Conservation (phyloP, 1,140 invertebrate genomes). For the Cyclargus thomasi region DNA sequence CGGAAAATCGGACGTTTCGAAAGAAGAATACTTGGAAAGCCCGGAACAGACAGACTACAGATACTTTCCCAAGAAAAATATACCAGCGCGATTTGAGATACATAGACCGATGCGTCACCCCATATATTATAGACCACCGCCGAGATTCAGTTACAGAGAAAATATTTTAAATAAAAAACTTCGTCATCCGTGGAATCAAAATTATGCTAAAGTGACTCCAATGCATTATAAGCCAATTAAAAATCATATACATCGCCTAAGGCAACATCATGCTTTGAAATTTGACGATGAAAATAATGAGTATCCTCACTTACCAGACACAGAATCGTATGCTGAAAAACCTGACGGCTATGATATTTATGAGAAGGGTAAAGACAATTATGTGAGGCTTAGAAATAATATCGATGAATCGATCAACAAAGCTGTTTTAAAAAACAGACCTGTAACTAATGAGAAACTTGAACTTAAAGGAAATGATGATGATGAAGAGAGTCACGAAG, state of each 20-base stretch:
- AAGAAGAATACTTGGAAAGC: conserved; percentile 52
- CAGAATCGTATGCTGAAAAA: conserved; percentile 41
- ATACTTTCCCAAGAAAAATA: conserved; percentile 56
- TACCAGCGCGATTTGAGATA: conserved; percentile 53
- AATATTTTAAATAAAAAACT: conserved; percentile 55
- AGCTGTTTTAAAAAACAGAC: conserved; percentile 46
- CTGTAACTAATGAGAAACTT: conserved; percentile 36
- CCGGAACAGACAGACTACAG: conserved; percentile 49
- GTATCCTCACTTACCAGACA: conserved; percentile 54
- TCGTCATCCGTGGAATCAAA: conserved; percentile 62
- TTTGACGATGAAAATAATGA: conserved; percentile 65
- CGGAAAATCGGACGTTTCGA: conserved; percentile 43
- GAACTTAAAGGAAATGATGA: conserved; percentile 46
- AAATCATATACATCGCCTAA: conserved; percentile 54
- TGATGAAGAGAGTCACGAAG: conserved; percentile 25
- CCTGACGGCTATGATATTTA: conserved; percentile 69
- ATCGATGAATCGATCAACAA: conserved; percentile 62
- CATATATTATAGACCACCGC: conserved; percentile 49
- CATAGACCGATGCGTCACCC: conserved; percentile 56
- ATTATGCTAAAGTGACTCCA: conserved; percentile 63
- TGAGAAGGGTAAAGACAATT: conserved; percentile 61
- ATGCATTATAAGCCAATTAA: conserved; percentile 59
- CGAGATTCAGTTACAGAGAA: conserved; percentile 39
- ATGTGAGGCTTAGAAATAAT: conserved; percentile 49
- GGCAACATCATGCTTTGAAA: conserved; percentile 60